Conservation (phyloP, 2,113 vertebrate species). For the Muscicapa adusta region DNA sequence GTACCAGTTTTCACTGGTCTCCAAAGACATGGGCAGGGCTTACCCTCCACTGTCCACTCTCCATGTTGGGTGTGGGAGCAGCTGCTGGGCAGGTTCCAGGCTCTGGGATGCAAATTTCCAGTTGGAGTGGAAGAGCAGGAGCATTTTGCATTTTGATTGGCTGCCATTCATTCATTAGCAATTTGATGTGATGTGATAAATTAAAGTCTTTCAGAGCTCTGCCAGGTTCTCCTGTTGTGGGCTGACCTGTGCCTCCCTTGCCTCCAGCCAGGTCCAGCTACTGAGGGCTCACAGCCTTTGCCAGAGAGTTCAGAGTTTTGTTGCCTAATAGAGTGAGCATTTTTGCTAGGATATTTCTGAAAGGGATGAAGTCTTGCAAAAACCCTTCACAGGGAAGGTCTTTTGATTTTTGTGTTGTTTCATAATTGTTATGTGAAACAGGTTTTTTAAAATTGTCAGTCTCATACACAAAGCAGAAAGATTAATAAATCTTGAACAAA, state of each 20-base stretch:
- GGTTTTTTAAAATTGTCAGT: neutral
- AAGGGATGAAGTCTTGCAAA: neutral
- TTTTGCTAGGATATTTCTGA: neutral
- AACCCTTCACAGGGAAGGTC: neutral
- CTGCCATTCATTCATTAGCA: neutral
- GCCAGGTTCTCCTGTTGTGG: neutral
- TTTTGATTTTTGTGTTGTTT: neutral
- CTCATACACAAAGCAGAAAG: neutral
- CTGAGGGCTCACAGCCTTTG: neutral
- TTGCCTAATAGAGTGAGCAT: neutral
- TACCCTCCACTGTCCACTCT: accelerated
- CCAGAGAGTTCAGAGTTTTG: too few relatives aligned
- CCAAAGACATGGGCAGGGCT: neutral
- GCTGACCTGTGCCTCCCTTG: neutral
- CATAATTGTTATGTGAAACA: accelerated
- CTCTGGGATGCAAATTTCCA: neutral
- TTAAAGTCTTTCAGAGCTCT: neutral
- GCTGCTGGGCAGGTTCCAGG: accelerated
- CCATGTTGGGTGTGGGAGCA: accelerated
- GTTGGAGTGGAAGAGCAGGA: neutral
- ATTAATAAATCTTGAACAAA: neutral
- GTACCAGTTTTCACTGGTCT: neutral
- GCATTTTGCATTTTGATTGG: neutral
- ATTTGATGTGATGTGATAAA: neutral
- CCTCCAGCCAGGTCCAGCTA: neutral